Evolutionary conservation across 2,888 invertebrate genomes (phyloP).

Genomic region (Drosophila antonietae): DNA sequence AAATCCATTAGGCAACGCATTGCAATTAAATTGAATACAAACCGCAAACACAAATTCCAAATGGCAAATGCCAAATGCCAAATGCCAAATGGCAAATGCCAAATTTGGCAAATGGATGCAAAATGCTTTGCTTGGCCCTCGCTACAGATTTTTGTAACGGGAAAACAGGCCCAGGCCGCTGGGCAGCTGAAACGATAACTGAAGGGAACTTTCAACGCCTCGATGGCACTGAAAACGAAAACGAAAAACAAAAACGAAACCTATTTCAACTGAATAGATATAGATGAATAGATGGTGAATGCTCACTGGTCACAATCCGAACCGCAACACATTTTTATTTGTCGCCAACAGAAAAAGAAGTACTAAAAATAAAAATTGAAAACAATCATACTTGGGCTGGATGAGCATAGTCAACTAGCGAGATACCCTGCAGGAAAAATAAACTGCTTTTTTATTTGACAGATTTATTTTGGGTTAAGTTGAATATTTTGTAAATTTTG

Average conservation of each 20-base stretch:
- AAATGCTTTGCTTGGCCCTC: slow-evolving; percentile 31
- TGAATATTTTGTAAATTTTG: no score
- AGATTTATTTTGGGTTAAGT: no score
- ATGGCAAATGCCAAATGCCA: slow-evolving; percentile 44
- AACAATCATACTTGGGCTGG: not conserved
- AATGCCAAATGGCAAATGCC: slow-evolving; percentile 22
- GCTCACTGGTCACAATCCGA: slow-evolving; percentile 44
- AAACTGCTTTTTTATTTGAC: no score
- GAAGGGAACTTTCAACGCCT: slow-evolving; percentile 7
- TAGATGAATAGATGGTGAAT: slow-evolving; percentile 4
- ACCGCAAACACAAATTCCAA: slow-evolving; percentile 61
- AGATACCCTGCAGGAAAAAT: not conserved
- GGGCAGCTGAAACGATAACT: not conserved
- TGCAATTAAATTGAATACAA: slow-evolving; percentile 62
- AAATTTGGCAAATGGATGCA: slow-evolving; percentile 44
- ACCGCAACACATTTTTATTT: slow-evolving; percentile 39
- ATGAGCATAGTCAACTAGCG: not conserved
- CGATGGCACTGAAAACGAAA: slow-evolving; percentile 1
- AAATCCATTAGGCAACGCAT: slow-evolving; percentile 48
- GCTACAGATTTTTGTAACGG: slow-evolving; percentile 3
- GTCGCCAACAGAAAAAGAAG: slow-evolving; percentile 13
- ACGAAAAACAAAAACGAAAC: slow-evolving; percentile 20
- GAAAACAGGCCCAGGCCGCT: not conserved
- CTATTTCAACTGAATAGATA: slow-evolving; percentile 31
- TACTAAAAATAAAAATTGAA: slow-evolving; percentile 6